phyloP scores from a whole-genome alignment of 2,113 vertebrate genomes.

The Phyllostomus hastatus region DNA sequence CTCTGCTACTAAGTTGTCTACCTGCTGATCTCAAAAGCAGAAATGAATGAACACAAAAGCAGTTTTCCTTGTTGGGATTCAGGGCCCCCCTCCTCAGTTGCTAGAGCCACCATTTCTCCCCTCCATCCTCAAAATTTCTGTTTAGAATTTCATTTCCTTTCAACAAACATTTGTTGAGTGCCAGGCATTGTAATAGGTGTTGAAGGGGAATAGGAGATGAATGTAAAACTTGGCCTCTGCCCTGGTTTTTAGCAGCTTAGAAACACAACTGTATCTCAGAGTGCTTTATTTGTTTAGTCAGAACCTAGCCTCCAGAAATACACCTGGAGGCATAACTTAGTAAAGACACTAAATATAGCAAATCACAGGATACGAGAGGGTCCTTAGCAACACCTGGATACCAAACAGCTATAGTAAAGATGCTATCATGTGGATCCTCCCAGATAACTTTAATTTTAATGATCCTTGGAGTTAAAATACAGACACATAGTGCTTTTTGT shows the following conservation, averaged over 20 bases:
- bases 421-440: neutral
- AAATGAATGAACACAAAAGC: slow-evolving; percentile 38
- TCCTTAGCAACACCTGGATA: neutral
- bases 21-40: slow-evolving; percentile 4
- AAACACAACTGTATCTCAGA: neutral
- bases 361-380: neutral
- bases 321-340: neutral
- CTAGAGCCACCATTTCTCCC: neutral
- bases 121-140: neutral
- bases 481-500: neutral
- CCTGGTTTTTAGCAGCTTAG: slow-evolving; percentile 12
- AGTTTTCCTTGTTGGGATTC: neutral
- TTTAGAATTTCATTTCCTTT: slow-evolving; percentile 53
- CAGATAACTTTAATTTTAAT: neutral
- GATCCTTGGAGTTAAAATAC: neutral
- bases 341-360: neutral
- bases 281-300: slow-evolving; percentile 8
- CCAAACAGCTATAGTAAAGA: neutral
- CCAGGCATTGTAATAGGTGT: neutral
- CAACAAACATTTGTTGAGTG: neutral
- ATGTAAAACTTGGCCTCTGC: neutral
- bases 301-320: neutral
- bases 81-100: neutral
- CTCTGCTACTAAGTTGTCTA: neutral
- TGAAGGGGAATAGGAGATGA: neutral